A percentile compares a stretch with the other conserved stretches of the same genome.
phyloP scores from a whole-genome alignment of 2,888 invertebrate genomes.

The Dichetophora obliterata region DNA sequence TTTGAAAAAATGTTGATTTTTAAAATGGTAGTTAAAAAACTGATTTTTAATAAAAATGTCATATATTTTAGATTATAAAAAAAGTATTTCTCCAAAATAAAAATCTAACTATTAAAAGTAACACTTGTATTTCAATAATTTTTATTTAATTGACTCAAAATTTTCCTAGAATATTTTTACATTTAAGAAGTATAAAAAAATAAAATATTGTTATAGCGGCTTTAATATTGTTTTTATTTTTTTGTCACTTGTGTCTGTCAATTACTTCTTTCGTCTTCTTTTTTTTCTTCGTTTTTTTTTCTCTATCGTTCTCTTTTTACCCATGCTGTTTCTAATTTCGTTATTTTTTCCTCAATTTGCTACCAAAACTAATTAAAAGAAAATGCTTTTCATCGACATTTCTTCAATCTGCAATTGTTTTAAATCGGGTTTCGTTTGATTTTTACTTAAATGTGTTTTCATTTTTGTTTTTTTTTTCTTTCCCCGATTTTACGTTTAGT shows the following conservation, averaged over 20 bases:
- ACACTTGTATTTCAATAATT: no score
- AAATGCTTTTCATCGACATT: conserved; percentile 16
- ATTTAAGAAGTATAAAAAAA: no score
- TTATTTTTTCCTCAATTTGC: background rate
- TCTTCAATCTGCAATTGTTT: conserved; percentile 20
- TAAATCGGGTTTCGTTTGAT: conserved; percentile 22
- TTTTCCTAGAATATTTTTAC: no score
- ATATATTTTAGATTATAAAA: no score
- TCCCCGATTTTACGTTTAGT: background rate
- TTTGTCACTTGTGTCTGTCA: background rate
- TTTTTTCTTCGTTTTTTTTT: background rate
- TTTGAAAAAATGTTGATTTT: no score
- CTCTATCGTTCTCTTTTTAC: background rate
- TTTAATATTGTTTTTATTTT: no score
- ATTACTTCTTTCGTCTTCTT: background rate
- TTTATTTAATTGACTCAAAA: no score
- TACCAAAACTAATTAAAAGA: conserved; percentile 30
- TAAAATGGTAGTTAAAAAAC: no score
- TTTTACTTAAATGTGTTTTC: conserved; percentile 22
- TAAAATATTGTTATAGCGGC: background rate
- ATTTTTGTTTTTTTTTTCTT: background rate
- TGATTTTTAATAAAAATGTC: no score
- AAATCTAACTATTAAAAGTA: no score
- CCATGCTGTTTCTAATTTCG: background rate
- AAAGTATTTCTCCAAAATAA: no score